Base-by-base conservation (phyloP, 2,888 invertebrate genomes). In the Rhamnusium bicolor region DNA sequence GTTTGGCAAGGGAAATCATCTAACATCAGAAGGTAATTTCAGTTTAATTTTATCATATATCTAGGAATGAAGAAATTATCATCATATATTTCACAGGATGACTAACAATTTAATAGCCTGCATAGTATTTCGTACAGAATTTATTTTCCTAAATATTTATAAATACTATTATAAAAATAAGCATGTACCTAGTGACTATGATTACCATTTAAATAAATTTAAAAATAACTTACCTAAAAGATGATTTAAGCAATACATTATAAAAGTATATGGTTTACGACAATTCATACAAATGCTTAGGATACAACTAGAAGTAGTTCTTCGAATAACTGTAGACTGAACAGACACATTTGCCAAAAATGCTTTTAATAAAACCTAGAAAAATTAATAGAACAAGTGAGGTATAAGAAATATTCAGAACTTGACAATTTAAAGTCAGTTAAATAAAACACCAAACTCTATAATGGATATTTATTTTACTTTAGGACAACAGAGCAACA, bases 221-320 rank as follows among this genome's bases (percentile, higher is more conserved):
- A 4, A 14, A 51, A 18, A 51, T 5, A 46, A 71, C 80, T 83
- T 85, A 91, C 91, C 93, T 83, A 93, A 85, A 56, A 93, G 87
- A 78, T 90, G 89, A 72, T 91, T 91, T 19, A 95, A 89, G n/a
- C 94, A 90, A 84, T 94, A 91, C 1, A 91, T 90, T 74, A 93
- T 87, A 87, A 94, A 94, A 77, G 91, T 88, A 72, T 88, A 87
- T 1, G 92, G 91, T 85, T 95, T 95, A 67, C 94, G 90, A 75
- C 93, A 93, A 88, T 96, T 92, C 73, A 94, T 90, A 87, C 96
- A 96, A 69, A 97, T 91, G 72, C 93, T 92, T 47, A 96, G 92
- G 71, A 97, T 92, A 87, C 95, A 95, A 65, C 91, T 92, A 0
- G 96, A 93, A 29, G 96, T 93, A 21, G 95, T 94, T 77, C 98